phyloP scores from a whole-genome alignment of 2,797 vertebrate genomes.

The Chelidonichthys spinosus region DNA sequence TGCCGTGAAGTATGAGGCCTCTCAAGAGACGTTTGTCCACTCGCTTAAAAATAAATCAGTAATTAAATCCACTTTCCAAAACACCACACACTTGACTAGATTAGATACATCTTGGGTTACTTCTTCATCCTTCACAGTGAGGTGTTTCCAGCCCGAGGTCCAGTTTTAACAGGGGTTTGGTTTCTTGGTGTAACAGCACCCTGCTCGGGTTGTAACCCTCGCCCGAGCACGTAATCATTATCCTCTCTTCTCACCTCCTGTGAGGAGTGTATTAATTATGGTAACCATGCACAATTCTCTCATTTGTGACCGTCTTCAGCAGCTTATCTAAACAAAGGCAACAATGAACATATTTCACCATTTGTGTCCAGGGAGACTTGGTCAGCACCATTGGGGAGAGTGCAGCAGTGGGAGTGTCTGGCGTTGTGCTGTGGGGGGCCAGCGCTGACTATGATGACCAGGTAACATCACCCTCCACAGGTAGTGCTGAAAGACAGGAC shows the following conservation, averaged over 20 bases:
- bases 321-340: not conserved
- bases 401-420: constrained; percentile 83
- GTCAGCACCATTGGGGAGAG: constrained; percentile 85
- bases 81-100: constrained; percentile 47
- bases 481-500: constrained; percentile 47
- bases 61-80: not conserved
- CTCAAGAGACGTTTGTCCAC: not conserved
- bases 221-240: constrained; percentile 26
- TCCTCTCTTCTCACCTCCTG: constrained; percentile 34
- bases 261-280: not conserved
- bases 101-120: constrained; percentile 66
- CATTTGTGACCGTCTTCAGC: no score
- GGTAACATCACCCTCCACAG: constrained; percentile 67
- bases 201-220: constrained; percentile 46
- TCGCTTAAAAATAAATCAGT: not conserved
- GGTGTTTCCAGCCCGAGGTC: constrained; percentile 49
- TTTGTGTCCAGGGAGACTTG: constrained; percentile 77
- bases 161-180: constrained; percentile 68
- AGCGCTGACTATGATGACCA: constrained; percentile 71
- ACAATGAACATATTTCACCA: not conserved
- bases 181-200: constrained; percentile 75
- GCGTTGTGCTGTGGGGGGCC: constrained; percentile 85
- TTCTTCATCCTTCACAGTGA: constrained; percentile 24
- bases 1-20: no score
- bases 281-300: no score